Base-by-base conservation (phyloP, 1,140 invertebrate species). In the Drosophila santomea region DNA sequence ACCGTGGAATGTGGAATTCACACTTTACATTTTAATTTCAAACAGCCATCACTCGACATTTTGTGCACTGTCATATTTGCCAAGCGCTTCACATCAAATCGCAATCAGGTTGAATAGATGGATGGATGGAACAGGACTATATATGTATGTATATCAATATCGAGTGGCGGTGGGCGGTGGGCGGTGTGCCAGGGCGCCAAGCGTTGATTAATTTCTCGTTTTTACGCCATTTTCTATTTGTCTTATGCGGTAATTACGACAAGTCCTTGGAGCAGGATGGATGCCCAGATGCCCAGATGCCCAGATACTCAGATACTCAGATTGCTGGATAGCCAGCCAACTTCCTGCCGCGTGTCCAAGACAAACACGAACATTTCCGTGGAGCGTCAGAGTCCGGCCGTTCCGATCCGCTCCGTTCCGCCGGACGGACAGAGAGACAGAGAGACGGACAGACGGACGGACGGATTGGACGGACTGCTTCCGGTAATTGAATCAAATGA, bases 401-500 rank as follows among this genome's bases (percentile, higher is more conserved):
- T 35, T 28, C 47, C 12, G 25, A 32, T 44, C 28, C 50, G 59
- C 2, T 64, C 35, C 36, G 17, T n/a, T 64, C 45, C 61, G 62
- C 44, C 36, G 10, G 38, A 61, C 55, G 51, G 72, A 60, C 45
- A 17, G 38, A 36, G 25, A 4, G 3, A 25, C 4, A 4, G 23
- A 25, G 25, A 5, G 38, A 61, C 55, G 51, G 72, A 54, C 52
- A n/a, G 38, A 36, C 25, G 51, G 52, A 66, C 64, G 58, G 76
- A 84, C 74, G 7, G 32, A 32, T 32, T 32, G 60, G 52, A 72
- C 64, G 58, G 77, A 85, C 75, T 80, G 67, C 83, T 83, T 89
- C 83, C 83, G 84, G 84, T 88, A 88, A 88, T 88, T 88, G 84
- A 88, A 88, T 88, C 84, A 88, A 88, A 88, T 83, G 84, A 89